Percentiles rank a stretch among this genome's conserved stretches.
phyloP scores from a whole-genome alignment of 2,888 invertebrate genomes.

The Drosophila putrida region DNA sequence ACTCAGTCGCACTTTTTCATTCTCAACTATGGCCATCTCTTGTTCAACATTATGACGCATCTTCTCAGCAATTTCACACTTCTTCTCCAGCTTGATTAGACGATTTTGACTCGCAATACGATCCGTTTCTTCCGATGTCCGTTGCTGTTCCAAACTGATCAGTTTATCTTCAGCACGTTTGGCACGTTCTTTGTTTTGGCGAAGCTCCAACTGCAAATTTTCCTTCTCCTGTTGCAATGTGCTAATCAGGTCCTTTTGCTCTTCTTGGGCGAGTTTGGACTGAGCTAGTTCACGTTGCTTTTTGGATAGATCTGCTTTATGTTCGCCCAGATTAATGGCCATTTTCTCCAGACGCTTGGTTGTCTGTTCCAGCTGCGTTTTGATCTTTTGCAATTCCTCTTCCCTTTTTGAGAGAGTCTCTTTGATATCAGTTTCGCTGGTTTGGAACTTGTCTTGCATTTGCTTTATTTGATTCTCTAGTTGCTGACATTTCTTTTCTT shows the following conservation, averaged over 20 bases:
- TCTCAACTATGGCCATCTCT: conserved; percentile 59
- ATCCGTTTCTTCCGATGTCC: conserved; percentile 16
- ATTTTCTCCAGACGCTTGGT: conserved; percentile 40
- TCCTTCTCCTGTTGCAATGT: conserved; percentile 29
- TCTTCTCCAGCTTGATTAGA: conserved; percentile 66
- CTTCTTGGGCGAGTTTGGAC: conserved; percentile 1
- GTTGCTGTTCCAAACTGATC: conserved; percentile 17
- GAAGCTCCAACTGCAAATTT: conserved; percentile 18
- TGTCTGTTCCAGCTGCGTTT: conserved; percentile 17
- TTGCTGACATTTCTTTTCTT: neutral
- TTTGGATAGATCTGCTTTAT: conserved; percentile 22
- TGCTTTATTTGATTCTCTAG: conserved; percentile 4
- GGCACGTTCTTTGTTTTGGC: conserved; percentile 15
- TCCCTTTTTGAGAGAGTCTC: conserved; percentile 1
- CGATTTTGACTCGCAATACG: conserved; percentile 45
- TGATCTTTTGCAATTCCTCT: conserved; percentile 19
- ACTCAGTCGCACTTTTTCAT: conserved; percentile 66
- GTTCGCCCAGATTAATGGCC: conserved; percentile 34
- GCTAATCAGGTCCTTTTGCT: conserved; percentile 22
- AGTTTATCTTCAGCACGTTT: conserved; percentile 21
- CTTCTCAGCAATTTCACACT: conserved; percentile 61
- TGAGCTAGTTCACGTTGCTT: conserved; percentile 33
- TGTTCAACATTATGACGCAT: conserved; percentile 50
- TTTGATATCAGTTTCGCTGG: neutral
- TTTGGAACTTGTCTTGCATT: neutral